Evolutionary conservation across 2,888 invertebrate species (phyloP), one percentile per base, ranked within the genome.

Genomic region (Pseudanteris insignis): DNA sequence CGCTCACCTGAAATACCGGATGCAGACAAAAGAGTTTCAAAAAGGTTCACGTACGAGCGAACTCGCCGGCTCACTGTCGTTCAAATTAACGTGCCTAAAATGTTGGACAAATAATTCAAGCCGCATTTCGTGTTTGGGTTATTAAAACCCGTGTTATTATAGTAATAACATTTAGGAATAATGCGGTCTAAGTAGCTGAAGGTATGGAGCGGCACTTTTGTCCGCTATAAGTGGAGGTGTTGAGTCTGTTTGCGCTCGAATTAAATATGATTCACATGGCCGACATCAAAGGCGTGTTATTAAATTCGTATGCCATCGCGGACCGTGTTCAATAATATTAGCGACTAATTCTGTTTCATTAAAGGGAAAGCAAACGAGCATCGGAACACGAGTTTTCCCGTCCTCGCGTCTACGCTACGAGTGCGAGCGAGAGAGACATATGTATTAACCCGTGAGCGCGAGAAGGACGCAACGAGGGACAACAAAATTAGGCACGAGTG

Each of bases 211-310:
- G 18, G 15, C 10, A 5, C 18, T 34, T 18, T 34, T 13, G 14
- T 10, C 18, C 11, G 11, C 10, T 18, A 29, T 29, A 41, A 15
- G 41, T 41, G 30, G 21, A 29, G 25, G 5, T 10, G 38, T 28
- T 9, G 15, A 2, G 9, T 15, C 13, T 30, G 15, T 41, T 18
- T 18, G 18, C 18, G 10, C 29, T 28, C 15, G n/a, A 40, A 40
- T 40, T 28, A 40, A 40, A 28, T 10, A 25, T 15, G 18, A 18
- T 18, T n/a, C 13, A 37, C 26, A 13, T 25, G 12, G 9, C 12
- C 26, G 26, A 12, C 38, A 13, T 26, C 26, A 14, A 38, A 13
- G 13, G n/a, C 12, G 11, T 10, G 24, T 24, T 38, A 38, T 38
- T 25, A 26, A 26, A 38, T 18, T 26, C 11, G 12, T 2, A 24